phyloP scores from a whole-genome alignment of 1,140 invertebrate genomes.

The Melitaea cinxia region DNA sequence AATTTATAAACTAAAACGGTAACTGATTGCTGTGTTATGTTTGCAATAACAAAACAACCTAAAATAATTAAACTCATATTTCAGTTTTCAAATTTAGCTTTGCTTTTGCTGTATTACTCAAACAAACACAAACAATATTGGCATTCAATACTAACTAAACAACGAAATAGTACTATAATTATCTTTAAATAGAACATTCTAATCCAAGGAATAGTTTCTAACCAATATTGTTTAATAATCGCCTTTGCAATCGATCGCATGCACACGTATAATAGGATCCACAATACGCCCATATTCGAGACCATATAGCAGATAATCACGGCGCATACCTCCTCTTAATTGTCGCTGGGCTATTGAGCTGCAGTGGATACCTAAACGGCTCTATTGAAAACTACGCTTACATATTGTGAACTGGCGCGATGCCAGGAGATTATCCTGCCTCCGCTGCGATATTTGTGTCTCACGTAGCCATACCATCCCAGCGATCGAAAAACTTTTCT shows the following conservation, averaged over 20 bases:
- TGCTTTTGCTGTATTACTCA: too few relatives aligned
- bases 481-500: slow-evolving; percentile 76
- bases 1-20: too few relatives aligned
- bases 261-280: slow-evolving; percentile 13
- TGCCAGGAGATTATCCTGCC: slow-evolving; percentile 71
- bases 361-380: slow-evolving; percentile 56
- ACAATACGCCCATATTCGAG: slow-evolving; percentile 15
- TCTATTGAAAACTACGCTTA: slow-evolving; percentile 75
- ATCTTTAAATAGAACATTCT: slow-evolving; percentile 7
- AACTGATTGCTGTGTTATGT: too few relatives aligned
- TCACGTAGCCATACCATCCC: slow-evolving; percentile 63
- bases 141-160: neutral
- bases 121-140: neutral
- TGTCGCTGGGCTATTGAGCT: slow-evolving; percentile 45
- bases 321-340: slow-evolving; percentile 48
- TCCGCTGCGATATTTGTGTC: slow-evolving; percentile 73
- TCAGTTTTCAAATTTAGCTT: too few relatives aligned
- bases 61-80: too few relatives aligned
- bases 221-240: slow-evolving; percentile 24
- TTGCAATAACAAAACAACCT: too few relatives aligned
- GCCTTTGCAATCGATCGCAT: slow-evolving; percentile 6
- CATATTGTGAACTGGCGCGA: slow-evolving; percentile 69
- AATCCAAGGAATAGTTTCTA: slow-evolving; percentile 16
- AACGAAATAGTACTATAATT: neutral
- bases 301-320: slow-evolving; percentile 39